These are phyloP conservation scores for Tretioscincus oriximinensis DNA, from an alignment of 2,113 vertebrate species.

Conservation along the genomic window DNA sequence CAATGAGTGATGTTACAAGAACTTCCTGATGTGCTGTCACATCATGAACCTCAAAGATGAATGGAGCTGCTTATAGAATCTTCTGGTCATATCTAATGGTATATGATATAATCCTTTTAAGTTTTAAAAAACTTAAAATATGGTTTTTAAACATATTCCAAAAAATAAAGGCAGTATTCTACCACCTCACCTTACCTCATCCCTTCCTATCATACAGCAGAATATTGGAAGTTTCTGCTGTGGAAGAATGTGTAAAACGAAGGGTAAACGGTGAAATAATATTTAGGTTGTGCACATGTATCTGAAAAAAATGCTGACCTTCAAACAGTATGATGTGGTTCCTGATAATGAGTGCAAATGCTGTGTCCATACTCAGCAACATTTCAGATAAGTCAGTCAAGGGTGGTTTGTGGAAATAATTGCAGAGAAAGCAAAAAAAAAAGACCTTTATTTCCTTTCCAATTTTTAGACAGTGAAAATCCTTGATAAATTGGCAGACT, in stretches of 20 bases:
- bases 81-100: no score
- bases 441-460: conserved; percentile 23
- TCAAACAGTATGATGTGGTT: not conserved
- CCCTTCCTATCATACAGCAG: not conserved
- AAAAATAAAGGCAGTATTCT: not conserved
- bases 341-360: conserved; percentile 43
- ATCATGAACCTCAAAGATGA: no score
- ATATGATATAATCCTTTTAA: no score
- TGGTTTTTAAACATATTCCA: no score
- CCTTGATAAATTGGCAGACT: conserved; percentile 34
- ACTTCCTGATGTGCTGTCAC: no score
- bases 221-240: not conserved
- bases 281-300: not conserved
- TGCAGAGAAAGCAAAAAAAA: conserved; percentile 44
- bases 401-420: conserved; percentile 33
- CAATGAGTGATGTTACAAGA: no score
- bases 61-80: no score
- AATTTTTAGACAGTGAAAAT: conserved; percentile 29
- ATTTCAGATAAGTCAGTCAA: conserved; percentile 48
- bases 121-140: no score
- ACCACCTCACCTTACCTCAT: no score
- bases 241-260: no score
- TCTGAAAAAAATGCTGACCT: not conserved
- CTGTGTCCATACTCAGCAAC: conserved; percentile 46
- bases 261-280: not conserved